These are phyloP conservation scores for Holcopasites calliopsidis DNA, from an alignment of 1,140 invertebrate species.

Conservation along the genomic window DNA sequence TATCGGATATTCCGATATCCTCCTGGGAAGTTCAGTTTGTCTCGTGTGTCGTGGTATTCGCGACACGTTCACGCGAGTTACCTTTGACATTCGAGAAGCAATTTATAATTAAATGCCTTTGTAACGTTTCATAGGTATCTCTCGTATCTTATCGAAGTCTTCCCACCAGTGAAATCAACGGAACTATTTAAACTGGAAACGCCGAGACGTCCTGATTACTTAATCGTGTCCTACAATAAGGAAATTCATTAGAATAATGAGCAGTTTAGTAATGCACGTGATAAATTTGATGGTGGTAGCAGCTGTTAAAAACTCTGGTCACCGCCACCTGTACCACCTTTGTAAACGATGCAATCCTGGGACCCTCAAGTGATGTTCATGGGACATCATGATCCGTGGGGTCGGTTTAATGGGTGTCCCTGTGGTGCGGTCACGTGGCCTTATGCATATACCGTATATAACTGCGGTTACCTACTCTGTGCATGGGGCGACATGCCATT, in stretches of 20 bases:
- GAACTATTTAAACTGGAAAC: not conserved
- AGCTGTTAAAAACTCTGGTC: conserved; percentile 14
- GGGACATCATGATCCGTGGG: conserved; percentile 48
- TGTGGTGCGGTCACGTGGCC: conserved; percentile 39
- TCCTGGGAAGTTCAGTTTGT: not conserved
- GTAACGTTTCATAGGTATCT: not conserved
- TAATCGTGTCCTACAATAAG: not conserved
- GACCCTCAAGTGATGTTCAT: conserved; percentile 46
- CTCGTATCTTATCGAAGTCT: too few species aligned
- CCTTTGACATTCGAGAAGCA: conserved; percentile 11
- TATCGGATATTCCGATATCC: not conserved
- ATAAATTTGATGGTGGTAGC: not conserved
- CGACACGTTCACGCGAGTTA: not conserved
- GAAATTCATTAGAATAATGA: not conserved
- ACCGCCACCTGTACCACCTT: conserved; percentile 30
- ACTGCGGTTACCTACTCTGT: conserved; percentile 28
- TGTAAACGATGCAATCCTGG: conserved; percentile 34
- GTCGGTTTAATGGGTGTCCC: conserved; percentile 51
- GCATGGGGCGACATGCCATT: conserved; percentile 30
- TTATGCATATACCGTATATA: conserved; percentile 14
- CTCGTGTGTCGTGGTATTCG: not conserved
- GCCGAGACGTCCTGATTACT: too few species aligned
- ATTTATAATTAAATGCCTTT: conserved; percentile 10
- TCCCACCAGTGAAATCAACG: not conserved
- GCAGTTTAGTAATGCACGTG: too few species aligned